Conservation (phyloP, 2,888 invertebrate genomes). For the Cataglyphis altisquamis region DNA sequence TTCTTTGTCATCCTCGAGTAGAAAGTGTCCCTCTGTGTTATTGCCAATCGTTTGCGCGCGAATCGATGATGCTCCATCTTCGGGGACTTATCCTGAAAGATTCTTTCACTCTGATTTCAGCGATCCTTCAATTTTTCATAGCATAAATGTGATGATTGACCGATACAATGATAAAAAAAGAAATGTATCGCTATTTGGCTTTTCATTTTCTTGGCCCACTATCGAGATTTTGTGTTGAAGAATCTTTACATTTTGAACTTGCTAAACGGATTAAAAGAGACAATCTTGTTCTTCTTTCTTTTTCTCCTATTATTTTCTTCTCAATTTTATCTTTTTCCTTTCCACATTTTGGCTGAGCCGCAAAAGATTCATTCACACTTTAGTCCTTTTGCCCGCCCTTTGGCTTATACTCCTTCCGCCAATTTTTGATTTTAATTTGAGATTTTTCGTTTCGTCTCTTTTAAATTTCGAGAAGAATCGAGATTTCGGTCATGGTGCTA, state of each 20-base stretch:
- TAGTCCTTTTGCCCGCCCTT: background rate
- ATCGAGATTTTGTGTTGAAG: background rate
- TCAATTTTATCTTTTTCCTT: constrained; percentile 1
- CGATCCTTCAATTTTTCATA: constrained; percentile 30
- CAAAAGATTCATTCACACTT: constrained; percentile 36
- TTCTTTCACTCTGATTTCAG: constrained; percentile 7
- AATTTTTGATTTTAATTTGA: constrained; percentile 26
- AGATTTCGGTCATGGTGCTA: constrained; percentile 80
- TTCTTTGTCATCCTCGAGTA: constrained; percentile 23
- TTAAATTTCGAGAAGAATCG: constrained; percentile 70
- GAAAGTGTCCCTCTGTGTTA: constrained; percentile 40
- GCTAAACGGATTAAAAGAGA: constrained; percentile 29
- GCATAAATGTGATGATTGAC: constrained; percentile 37
- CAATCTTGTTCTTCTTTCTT: constrained; percentile 14
- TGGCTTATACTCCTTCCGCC: background rate
- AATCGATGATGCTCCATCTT: constrained; percentile 23
- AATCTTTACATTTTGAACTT: constrained; percentile 20
- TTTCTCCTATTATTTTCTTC: background rate
- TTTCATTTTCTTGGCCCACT: background rate
- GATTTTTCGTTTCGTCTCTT: constrained; percentile 55
- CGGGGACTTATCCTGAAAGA: background rate
- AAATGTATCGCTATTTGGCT: background rate
- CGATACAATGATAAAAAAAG: constrained; percentile 20
- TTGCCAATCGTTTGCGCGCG: constrained; percentile 22
- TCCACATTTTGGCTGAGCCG: constrained; percentile 66